Conservation (phyloP, 1,140 invertebrate species). For the Lordiphosa stackelbergi region DNA sequence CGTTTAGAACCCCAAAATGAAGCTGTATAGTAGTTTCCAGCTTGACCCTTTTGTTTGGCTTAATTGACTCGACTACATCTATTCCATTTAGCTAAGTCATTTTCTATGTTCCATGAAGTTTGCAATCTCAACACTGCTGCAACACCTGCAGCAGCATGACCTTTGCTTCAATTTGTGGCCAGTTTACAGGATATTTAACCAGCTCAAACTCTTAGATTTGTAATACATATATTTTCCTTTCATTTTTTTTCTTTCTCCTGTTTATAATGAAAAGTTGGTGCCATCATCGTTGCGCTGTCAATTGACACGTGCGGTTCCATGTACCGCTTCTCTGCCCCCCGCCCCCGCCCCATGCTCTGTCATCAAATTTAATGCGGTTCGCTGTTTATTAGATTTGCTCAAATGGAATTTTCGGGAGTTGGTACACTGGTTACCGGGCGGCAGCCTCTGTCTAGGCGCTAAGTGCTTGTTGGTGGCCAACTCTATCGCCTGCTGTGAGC, state of each 20-base stretch:
- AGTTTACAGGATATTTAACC: too few relatives aligned
- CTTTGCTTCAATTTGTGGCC: too few relatives aligned
- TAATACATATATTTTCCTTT: too few relatives aligned
- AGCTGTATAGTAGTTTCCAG: too few relatives aligned
- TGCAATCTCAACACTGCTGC: too few relatives aligned
- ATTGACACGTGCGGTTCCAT: conserved; percentile 23
- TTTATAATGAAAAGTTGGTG: conserved; percentile 40
- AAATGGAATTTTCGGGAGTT: conserved; percentile 61
- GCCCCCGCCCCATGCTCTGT: conserved; percentile 22
- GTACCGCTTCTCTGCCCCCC: not conserved
- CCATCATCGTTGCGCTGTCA: conserved; percentile 36
- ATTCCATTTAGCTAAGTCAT: too few relatives aligned
- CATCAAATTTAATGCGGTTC: conserved; percentile 70
- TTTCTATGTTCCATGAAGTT: too few relatives aligned
- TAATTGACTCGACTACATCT: too few relatives aligned
- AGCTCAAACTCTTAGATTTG: too few relatives aligned
- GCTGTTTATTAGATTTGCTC: conserved; percentile 71
- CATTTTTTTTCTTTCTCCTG: conserved; percentile 1
- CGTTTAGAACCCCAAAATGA: too few relatives aligned
- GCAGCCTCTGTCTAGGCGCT: conserved; percentile 38
- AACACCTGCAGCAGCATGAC: too few relatives aligned
- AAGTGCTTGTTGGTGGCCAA: conserved; percentile 55
- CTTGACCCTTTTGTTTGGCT: too few relatives aligned
- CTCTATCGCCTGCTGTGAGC: conserved; percentile 45
- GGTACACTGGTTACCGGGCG: not conserved